phyloP scores from a whole-genome alignment of 1,140 invertebrate species.

The Pseudomyrmex pallidus region DNA sequence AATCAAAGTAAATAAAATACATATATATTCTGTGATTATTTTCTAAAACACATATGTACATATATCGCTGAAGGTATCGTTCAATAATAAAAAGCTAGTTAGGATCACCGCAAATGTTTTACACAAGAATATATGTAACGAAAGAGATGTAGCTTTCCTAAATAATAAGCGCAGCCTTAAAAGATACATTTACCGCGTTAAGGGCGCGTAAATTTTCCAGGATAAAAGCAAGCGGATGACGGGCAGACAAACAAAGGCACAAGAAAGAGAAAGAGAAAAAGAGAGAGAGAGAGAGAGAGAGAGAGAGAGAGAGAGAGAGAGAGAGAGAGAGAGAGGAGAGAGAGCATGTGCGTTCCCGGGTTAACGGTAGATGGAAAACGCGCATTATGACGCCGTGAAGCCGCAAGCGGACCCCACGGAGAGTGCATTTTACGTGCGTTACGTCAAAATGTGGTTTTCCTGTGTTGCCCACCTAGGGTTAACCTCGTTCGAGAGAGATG shows the following conservation, averaged over 20 bases:
- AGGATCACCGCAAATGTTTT: constrained; percentile 7
- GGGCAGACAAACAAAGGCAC: not conserved
- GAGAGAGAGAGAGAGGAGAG: not conserved
- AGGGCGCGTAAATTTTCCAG: constrained; percentile 47
- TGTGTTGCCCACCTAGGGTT: constrained; percentile 64
- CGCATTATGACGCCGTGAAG: constrained; percentile 55
- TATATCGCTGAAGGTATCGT: constrained; percentile 9
- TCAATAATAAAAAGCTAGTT: constrained; percentile 55
- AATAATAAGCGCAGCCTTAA: constrained; percentile 54
- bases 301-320: not conserved
- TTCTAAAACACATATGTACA: not conserved
- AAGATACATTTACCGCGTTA: constrained; percentile 59
- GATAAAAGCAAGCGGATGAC: constrained; percentile 34
- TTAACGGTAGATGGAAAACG: constrained; percentile 57
- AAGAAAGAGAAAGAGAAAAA: not conserved
- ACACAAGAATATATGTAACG: not conserved
- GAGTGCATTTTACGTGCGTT: constrained; percentile 67
- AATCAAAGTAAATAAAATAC: no score
- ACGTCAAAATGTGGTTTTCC: constrained; percentile 73
- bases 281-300: not conserved
- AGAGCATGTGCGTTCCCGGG: constrained; percentile 18
- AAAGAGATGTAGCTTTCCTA: constrained; percentile 32
- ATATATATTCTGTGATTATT: constrained; percentile 5
- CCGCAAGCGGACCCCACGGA: constrained; percentile 18
- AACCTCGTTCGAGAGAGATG: constrained; percentile 62